Evolutionary conservation across 2,113 vertebrate species (phyloP).

Genomic region (Myrmecobius fasciatus): DNA sequence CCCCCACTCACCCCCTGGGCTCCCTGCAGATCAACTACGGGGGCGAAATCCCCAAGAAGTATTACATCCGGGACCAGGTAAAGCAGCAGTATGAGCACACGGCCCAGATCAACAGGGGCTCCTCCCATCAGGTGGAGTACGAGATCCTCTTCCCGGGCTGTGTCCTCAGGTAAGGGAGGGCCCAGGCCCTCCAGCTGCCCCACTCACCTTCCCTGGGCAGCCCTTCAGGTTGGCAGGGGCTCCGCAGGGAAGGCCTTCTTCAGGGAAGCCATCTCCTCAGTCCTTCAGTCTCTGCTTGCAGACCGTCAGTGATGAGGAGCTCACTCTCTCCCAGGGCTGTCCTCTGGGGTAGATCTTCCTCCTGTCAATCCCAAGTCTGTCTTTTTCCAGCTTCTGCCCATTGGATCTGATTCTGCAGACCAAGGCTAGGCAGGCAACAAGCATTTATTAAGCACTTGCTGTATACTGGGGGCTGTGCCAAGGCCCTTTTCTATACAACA

Average conservation of each 20-base stretch:
- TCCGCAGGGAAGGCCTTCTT: not conserved
- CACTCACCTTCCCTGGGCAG: not conserved
- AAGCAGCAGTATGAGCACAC: conserved; percentile 91
- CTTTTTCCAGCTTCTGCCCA: not conserved
- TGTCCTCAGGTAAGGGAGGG: conserved; percentile 89
- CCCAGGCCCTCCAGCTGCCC: not conserved
- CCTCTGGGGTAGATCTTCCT: not conserved
- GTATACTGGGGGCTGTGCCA: not conserved
- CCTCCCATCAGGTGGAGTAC: conserved; percentile 93
- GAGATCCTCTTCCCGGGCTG: conserved; percentile 95
- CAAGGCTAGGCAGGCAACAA: not conserved
- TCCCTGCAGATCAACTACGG: conserved; percentile 90
- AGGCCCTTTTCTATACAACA: not conserved
- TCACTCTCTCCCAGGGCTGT: not conserved
- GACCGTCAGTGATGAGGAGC: not conserved
- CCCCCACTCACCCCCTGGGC: not conserved
- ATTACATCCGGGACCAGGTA: conserved; percentile 93
- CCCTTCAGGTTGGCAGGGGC: not conserved
- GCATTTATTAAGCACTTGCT: not conserved
- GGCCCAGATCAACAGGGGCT: conserved; percentile 88
- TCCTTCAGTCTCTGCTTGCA: not conserved
- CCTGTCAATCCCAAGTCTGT: not conserved
- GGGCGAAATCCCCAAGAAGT: conserved; percentile 90
- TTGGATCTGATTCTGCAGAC: not conserved
- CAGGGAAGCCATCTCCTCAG: not conserved